Conservation (phyloP, 2,113 vertebrate species). For the Hemiscyllium ocellatum region DNA sequence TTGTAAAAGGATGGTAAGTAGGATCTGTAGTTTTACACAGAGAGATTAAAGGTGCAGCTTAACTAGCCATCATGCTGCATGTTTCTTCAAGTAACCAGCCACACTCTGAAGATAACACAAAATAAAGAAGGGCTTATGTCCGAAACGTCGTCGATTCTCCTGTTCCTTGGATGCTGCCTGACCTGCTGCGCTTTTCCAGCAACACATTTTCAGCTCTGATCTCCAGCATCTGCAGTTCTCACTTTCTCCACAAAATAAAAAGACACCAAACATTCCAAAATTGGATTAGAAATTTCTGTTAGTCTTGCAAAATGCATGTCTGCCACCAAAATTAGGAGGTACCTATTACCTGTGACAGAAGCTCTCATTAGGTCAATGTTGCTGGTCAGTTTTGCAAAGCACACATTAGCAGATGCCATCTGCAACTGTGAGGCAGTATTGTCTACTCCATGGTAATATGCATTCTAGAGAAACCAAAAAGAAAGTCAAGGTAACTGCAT, state of each 20-base stretch:
- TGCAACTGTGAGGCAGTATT: slow-evolving; percentile 68
- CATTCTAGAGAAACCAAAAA: slow-evolving; percentile 54
- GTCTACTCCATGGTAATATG: slow-evolving; percentile 71
- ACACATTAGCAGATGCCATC: slow-evolving; percentile 66
- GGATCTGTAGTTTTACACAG: neutral
- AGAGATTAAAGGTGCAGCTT: neutral
- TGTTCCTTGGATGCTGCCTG: too few relatives aligned
- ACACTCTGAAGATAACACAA: neutral
- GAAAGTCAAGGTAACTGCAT: neutral
- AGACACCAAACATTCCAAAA: neutral
- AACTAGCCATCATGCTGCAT: neutral
- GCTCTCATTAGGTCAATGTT: slow-evolving; percentile 68
- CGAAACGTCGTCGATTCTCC: too few relatives aligned
- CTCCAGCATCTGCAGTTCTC: too few relatives aligned
- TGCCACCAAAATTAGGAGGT: neutral
- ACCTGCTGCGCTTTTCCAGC: too few relatives aligned
- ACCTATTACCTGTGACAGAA: slow-evolving; percentile 66
- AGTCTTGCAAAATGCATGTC: neutral
- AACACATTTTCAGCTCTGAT: too few relatives aligned
- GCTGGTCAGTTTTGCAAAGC: slow-evolving; percentile 56
- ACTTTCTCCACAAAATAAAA: neutral
- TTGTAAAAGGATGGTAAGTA: neutral
- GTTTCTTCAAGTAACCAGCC: neutral
- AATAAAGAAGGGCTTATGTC: too few relatives aligned
- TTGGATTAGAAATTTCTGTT: neutral